Conservation (phyloP, 2,888 invertebrate genomes). For the Trichopoda pennipes region DNA sequence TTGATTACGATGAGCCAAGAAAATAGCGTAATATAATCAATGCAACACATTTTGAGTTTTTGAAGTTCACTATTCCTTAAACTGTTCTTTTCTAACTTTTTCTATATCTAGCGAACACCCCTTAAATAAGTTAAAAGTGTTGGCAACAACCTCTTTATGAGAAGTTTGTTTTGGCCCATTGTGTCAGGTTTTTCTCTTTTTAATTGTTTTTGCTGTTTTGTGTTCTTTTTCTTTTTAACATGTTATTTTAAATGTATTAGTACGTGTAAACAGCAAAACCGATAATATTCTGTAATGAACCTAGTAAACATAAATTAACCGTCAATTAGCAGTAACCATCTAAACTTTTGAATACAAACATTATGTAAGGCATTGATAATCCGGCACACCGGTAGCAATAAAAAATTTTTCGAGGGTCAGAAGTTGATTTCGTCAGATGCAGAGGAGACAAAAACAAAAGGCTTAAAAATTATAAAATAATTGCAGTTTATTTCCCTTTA, state of each 20-base stretch:
- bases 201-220: neutral
- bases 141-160: slow-evolving; percentile 10
- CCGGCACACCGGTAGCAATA: neutral
- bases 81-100: neutral
- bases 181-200: slow-evolving; percentile 41
- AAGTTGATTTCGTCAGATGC: slow-evolving; percentile 27
- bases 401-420: neutral
- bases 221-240: slow-evolving; percentile 5
- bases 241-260: slow-evolving; percentile 38
- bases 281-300: slow-evolving; percentile 61
- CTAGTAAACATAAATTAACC: slow-evolving; percentile 60
- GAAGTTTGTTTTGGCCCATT: slow-evolving; percentile 28
- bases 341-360: slow-evolving; percentile 61
- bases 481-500: slow-evolving; percentile 54
- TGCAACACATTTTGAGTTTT: neutral
- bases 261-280: slow-evolving; percentile 39
- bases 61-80: neutral
- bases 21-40: too few species aligned
- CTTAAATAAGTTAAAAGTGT: neutral
- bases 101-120: slow-evolving; percentile 16
- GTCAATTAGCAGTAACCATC: slow-evolving; percentile 41
- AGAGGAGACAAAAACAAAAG: slow-evolving; percentile 23
- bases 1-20: too few species aligned
- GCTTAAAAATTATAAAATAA: slow-evolving; percentile 41
- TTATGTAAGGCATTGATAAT: slow-evolving; percentile 33